Conservation (phyloP, 2,113 vertebrate species). For the Daphoenositta chrysoptera region DNA sequence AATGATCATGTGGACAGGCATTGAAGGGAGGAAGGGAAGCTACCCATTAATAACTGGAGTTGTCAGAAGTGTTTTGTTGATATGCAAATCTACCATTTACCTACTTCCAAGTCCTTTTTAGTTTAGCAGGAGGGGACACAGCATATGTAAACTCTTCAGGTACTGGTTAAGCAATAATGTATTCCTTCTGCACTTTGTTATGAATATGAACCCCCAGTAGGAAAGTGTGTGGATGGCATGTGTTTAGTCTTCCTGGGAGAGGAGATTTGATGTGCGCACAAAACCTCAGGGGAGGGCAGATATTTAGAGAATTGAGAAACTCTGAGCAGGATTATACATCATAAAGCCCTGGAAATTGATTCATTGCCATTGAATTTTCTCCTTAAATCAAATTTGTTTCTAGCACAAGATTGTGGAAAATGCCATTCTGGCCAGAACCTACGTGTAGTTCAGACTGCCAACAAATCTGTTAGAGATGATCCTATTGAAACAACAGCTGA, state of each 20-base stretch:
- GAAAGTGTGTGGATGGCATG: not conserved
- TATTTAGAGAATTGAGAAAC: not conserved
- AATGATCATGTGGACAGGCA: conserved; percentile 10
- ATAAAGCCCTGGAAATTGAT: not conserved
- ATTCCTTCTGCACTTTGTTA: not conserved
- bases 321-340: not conserved
- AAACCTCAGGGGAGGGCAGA: not conserved
- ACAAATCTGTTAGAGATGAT: not conserved
- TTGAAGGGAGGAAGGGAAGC: not conserved
- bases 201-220: not conserved
- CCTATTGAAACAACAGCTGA: conserved; percentile 18
- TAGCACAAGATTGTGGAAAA: not conserved
- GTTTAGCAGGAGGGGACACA: not conserved
- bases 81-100: not conserved
- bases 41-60: not conserved
- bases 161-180: not conserved
- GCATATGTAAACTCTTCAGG: not conserved
- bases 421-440: not conserved
- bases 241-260: not conserved
- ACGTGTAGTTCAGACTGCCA: not conserved
- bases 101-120: not conserved
- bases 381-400: not conserved
- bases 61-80: not conserved
- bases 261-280: not conserved
- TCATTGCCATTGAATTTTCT: not conserved